These are phyloP conservation scores for Urocyon cinereoargenteus DNA, from an alignment of 2,797 vertebrate species.

Conservation along the genomic window DNA sequence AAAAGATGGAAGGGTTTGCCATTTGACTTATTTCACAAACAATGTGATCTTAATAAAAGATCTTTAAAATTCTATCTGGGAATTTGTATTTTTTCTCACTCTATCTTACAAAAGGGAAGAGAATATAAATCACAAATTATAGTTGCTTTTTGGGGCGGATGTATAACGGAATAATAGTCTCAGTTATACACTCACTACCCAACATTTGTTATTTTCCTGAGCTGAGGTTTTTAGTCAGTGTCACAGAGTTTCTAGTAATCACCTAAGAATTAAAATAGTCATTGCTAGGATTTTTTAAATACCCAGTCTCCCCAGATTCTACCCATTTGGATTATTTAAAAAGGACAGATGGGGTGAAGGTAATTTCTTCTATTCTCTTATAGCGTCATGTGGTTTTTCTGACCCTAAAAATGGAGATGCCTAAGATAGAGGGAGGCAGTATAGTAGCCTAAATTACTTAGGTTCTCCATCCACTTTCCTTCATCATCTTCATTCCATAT, in stretches of 20 bases:
- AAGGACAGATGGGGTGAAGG: not conserved
- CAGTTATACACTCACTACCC: not conserved
- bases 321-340: not conserved
- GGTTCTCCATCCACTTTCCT: not conserved
- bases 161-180: not conserved
- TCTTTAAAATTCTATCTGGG: not conserved
- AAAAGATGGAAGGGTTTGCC: not conserved
- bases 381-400: not conserved
- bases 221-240: not conserved
- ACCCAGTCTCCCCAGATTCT: not conserved
- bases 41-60: not conserved
- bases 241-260: not conserved
- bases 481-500: not conserved
- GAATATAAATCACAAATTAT: not conserved
- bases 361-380: slow-evolving; percentile 24
- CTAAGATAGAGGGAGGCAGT: not conserved
- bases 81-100: slow-evolving; percentile 17
- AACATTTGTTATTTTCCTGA: not conserved
- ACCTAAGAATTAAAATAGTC: not conserved
- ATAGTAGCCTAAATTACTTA: not conserved
- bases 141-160: not conserved
- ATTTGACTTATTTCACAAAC: not conserved
- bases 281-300: not conserved
- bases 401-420: not conserved
- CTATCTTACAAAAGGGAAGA: not conserved